Evolutionary conservation across 1,140 invertebrate genomes (phyloP).

Genomic region (Drosophila gunungcola): DNA sequence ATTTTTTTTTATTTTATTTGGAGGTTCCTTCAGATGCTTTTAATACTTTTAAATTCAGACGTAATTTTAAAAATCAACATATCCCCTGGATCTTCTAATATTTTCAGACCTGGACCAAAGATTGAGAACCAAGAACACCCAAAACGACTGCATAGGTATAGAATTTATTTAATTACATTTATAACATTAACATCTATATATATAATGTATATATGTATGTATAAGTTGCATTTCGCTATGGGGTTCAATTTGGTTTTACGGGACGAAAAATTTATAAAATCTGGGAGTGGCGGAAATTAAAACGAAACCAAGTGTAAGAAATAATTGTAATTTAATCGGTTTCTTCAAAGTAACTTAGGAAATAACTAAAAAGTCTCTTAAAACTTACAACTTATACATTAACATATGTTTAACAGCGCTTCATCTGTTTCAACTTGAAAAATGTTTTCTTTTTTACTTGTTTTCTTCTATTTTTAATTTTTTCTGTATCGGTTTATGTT

Average conservation of each 20-base stretch:
- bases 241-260: slow-evolving; percentile 37
- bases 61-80: no score
- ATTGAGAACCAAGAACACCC: no score
- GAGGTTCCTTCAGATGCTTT: no score
- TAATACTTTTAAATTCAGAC: no score
- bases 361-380: slow-evolving; percentile 82
- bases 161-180: slow-evolving; percentile 82
- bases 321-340: slow-evolving; percentile 79
- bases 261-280: slow-evolving; percentile 31
- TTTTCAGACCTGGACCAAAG: no score
- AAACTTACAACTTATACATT: slow-evolving; percentile 65
- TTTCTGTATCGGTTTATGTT: slow-evolving; percentile 29
- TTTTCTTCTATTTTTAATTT: slow-evolving; percentile 36
- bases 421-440: slow-evolving; percentile 71
- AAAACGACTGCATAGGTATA: slow-evolving; percentile 65
- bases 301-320: slow-evolving; percentile 57
- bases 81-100: no score
- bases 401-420: slow-evolving; percentile 72
- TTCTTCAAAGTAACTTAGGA: slow-evolving; percentile 79
- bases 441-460: slow-evolving; percentile 58
- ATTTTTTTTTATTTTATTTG: background rate
- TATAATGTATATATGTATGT: slow-evolving; percentile 75
- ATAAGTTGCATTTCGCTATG: slow-evolving; percentile 77
- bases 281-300: slow-evolving; percentile 19
- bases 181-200: slow-evolving; percentile 83